Base-by-base conservation (phyloP, 2,888 invertebrate species). In the Lochmaea capreae region DNA sequence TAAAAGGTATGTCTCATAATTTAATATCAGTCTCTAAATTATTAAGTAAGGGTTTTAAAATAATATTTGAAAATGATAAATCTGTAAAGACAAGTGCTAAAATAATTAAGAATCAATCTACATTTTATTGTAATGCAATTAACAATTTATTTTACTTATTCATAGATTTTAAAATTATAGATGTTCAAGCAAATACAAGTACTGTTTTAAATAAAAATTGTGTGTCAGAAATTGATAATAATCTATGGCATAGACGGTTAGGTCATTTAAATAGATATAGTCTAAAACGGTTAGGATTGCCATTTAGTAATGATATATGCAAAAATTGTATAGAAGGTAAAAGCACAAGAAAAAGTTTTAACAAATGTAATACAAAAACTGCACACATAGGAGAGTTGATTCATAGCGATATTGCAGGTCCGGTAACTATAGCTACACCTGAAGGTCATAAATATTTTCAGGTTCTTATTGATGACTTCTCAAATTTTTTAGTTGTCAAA, bases 381-480 rank as follows among this genome's bases (percentile, higher is more conserved):
- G 12, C 46, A 46, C 5, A 46, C 3, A 65, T 65, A 54, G 78
- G 79, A 63, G 76, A 80, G 26, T 66, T 79, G 10, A 78, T 77
- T 42, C 78, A 79, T 69, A 54, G 75, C 5, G 78, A 77, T 74
- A 74, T 79, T 59, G 57, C 71, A 52, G 77, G 76, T 67, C 77
- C 78, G 3, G 66, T 77, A 26, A 43, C 6, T 14, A 74, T 71
- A 18, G 67, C 72, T 58, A 78, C 76, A 22, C 42, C n/a, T 39
- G 70, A 77, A 65, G 75, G 75, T 46, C 52, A 77, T 66, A 62
- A 65, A 72, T 78, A 77, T 63, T 78, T 78, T 74, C 76, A 77
- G 65, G 70, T 74, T 63, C 54, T 76, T 33, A 75, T 72, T 66
- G 76, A 77, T 66, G 74, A 77, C 66, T 77, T 52, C 33, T 75